Base-by-base conservation (phyloP, 2,797 vertebrate species). In the Muraenolepis orangiensis region DNA sequence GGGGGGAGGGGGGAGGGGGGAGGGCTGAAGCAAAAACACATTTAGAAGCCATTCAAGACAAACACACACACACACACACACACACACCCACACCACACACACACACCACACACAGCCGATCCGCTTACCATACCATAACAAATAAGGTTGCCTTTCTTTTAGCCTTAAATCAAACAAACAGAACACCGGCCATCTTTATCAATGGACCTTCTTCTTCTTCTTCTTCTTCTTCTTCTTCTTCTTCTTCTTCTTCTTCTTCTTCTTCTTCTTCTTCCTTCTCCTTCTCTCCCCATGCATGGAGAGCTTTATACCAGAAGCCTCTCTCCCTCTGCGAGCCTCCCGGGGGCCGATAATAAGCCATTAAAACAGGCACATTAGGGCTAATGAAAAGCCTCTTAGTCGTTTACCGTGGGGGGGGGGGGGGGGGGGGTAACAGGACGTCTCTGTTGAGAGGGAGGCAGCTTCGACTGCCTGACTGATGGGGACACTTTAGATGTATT, bases 301-400 rank as follows among this genome's bases (percentile, higher is more conserved):
- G n/a, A n/a, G n/a, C n/a, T n/a, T n/a, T n/a, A n/a, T n/a, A n/a
- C n/a, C 32, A 13, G 71, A 70, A 85, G 74, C 83, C 84, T 81
- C 84, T 81, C 80, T 88, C 79, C 74, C 76, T 13, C 31, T 74
- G 80, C 76, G 81, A 72, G 74, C 91, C 93, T 91, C 94, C 70
- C 11, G 93, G 91, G 94, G 92, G 76, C 85, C 86, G 91, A 93
- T 94, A 93, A 95, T 94, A 92, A 94, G 84, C 91, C 91, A 95
- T 94, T 94, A 94, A n/a, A 94, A 94, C 91, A 89, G 90, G 36
- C 88, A 72, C 91, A 94, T 95, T 94, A 93, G 88, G 82, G 82
- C 81, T 92, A 94, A 94, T 94, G 92, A 95, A 94, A 94, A 94
- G 92, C 92, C 93, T 94, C 92, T 94, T 90, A 94, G 92, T 91